These are phyloP conservation scores for Omphaloscelis lunosa DNA, from an alignment of 2,888 invertebrate species.

Conservation along the genomic window DNA sequence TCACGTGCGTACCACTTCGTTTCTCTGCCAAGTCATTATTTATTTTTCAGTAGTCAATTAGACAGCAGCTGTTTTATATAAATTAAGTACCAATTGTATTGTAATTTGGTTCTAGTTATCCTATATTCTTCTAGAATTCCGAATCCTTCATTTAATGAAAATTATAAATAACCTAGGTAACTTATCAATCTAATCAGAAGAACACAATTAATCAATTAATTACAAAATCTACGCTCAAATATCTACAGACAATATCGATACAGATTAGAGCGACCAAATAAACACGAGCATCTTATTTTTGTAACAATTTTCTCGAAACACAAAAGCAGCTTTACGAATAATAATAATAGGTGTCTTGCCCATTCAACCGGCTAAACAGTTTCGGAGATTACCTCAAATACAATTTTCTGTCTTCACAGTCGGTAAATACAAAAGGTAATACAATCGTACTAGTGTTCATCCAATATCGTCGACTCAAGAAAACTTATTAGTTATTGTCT, in stretches of 20 bases:
- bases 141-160: background rate
- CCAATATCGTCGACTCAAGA: slow-evolving; percentile 59
- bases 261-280: slow-evolving; percentile 45
- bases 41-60: slow-evolving; percentile 3
- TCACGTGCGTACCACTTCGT: background rate
- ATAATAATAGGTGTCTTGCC: slow-evolving; percentile 52
- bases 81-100: no score
- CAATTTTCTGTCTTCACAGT: slow-evolving; percentile 59
- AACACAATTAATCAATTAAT: slow-evolving; percentile 21
- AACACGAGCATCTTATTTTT: slow-evolving; percentile 33
- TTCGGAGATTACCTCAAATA: slow-evolving; percentile 64
- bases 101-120: background rate
- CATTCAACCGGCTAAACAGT: slow-evolving; percentile 54
- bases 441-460: slow-evolving; percentile 55
- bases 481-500: slow-evolving; percentile 67
- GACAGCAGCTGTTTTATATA: background rate
- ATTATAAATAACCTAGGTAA: background rate
- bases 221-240: slow-evolving; percentile 19
- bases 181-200: background rate
- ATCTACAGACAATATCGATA: slow-evolving; percentile 32
- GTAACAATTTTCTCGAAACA: slow-evolving; percentile 43
- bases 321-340: slow-evolving; percentile 52
- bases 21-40: background rate
- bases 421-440: slow-evolving; percentile 60
- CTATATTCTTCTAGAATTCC: background rate